These are phyloP conservation scores for Spilarctia lutea DNA, from an alignment of 2,888 invertebrate species.

Conservation along the genomic window DNA sequence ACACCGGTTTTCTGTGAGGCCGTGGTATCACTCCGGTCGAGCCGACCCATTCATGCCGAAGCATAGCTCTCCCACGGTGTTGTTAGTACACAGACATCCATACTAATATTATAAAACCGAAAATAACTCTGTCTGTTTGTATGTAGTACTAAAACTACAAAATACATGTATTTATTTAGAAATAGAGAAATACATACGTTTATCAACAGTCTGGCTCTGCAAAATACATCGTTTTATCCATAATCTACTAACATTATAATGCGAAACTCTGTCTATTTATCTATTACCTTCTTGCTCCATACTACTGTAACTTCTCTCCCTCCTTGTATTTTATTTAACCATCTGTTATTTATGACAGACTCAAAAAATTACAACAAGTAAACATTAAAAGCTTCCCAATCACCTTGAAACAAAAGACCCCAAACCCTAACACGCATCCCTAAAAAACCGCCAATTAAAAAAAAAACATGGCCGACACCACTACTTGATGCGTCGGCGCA, in stretches of 20 bases:
- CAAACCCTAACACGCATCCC: constrained; percentile 35
- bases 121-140: no score
- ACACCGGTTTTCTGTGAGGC: no score
- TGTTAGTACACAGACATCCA: no score
- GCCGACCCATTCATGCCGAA: no score
- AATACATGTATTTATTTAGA: no score
- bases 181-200: not conserved
- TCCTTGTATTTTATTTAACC: not conserved
- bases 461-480: constrained; percentile 31
- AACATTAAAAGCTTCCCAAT: constrained; percentile 1
- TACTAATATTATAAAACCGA: no score
- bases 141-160: no score
- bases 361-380: not conserved
- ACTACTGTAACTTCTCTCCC: not conserved
- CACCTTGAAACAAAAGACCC: constrained; percentile 33
- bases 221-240: not conserved
- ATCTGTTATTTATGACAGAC: not conserved
- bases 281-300: not conserved
- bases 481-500: constrained; percentile 49
- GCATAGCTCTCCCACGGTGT: no score
- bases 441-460: constrained; percentile 47
- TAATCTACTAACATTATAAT: no score
- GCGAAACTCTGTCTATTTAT: no score
- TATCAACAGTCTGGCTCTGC: not conserved
- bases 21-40: no score